A percentile compares a stretch with the other conserved stretches of the same genome.
phyloP scores from a whole-genome alignment of 2,113 vertebrate genomes.

The Campylorhamphus procurvoides region DNA sequence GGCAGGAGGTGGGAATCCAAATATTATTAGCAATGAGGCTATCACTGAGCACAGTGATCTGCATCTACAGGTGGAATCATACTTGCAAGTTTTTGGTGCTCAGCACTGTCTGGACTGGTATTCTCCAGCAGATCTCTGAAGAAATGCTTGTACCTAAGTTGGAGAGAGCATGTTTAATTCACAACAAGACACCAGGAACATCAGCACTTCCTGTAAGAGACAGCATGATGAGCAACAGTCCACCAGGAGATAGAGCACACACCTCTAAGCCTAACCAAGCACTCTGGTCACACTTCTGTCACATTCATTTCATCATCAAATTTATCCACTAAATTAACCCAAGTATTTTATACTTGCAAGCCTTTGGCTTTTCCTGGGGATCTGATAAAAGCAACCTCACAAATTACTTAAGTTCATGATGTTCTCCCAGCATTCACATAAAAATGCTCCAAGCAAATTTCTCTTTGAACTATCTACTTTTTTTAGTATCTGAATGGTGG shows the following conservation, averaged over 20 bases:
- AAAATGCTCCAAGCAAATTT: not conserved
- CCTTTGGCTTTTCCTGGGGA: not conserved
- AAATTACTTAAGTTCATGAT: not conserved
- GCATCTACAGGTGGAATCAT: conserved; percentile 37
- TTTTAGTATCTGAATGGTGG: not conserved
- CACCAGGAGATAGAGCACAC: not conserved
- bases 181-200: not conserved
- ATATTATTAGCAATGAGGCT: not conserved
- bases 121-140: conserved; percentile 86
- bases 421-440: not conserved
- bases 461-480: not conserved
- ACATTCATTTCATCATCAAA: not conserved
- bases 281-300: not conserved
- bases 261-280: not conserved
- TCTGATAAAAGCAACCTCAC: not conserved
- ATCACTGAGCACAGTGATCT: not conserved
- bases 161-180: not conserved
- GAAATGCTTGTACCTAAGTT: conserved; percentile 85
- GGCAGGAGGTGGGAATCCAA: not conserved
- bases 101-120: conserved; percentile 78
- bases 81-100: conserved; percentile 86
- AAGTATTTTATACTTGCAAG: not conserved
- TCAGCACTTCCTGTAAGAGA: not conserved
- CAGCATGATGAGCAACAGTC: not conserved
- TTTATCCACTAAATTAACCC: not conserved